Evolutionary conservation across 30 jellyfish, hydroid and myxozoan genomes (phyloP).

Genomic region (Aurelia sp.): DNA sequence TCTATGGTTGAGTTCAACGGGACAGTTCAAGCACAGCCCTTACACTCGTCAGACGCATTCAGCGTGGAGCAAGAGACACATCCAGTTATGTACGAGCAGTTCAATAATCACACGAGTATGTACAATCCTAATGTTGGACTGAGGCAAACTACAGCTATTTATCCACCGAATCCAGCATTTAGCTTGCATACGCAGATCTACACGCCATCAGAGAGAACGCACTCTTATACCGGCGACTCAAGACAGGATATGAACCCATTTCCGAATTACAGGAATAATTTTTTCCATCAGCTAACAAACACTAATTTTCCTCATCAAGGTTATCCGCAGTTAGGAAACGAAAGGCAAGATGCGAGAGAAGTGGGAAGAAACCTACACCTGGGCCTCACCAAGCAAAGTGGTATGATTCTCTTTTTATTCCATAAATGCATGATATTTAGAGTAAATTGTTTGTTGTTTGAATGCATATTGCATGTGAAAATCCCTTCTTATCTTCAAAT

Average conservation of each 20-base stretch:
- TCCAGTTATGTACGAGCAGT: slow-evolving; percentile 66
- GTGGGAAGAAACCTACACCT: slow-evolving; percentile 63
- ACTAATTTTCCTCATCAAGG: slow-evolving; percentile 69
- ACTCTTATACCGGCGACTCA: slow-evolving; percentile 52
- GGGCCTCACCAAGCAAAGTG: slow-evolving; percentile 76
- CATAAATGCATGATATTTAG: too few relatives aligned
- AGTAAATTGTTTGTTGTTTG: neutral
- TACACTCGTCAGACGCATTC: slow-evolving; percentile 59
- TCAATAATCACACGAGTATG: slow-evolving; percentile 57
- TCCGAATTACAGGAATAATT: slow-evolving; percentile 69
- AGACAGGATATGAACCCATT: slow-evolving; percentile 62
- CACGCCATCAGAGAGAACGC: slow-evolving; percentile 75
- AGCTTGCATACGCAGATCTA: slow-evolving; percentile 74
- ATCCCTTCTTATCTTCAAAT: neutral
- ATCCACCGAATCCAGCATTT: slow-evolving; percentile 74
- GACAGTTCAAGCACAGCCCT: slow-evolving; percentile 69
- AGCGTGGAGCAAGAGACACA: slow-evolving; percentile 60
- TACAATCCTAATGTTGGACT: slow-evolving; percentile 50
- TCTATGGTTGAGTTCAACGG: slow-evolving; percentile 86
- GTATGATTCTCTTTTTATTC: slow-evolving; percentile 19
- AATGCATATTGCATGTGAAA: neutral
- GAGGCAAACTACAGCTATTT: slow-evolving; percentile 70
- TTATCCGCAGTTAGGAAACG: slow-evolving; percentile 63
- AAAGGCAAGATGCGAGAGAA: slow-evolving; percentile 76
- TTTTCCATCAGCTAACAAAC: slow-evolving; percentile 63